A percentile compares a stretch with the other conserved stretches of the same genome.
Evolutionary conservation across 2,113 vertebrate species (phyloP).

Genomic region (Hippocampus abdominalis): DNA sequence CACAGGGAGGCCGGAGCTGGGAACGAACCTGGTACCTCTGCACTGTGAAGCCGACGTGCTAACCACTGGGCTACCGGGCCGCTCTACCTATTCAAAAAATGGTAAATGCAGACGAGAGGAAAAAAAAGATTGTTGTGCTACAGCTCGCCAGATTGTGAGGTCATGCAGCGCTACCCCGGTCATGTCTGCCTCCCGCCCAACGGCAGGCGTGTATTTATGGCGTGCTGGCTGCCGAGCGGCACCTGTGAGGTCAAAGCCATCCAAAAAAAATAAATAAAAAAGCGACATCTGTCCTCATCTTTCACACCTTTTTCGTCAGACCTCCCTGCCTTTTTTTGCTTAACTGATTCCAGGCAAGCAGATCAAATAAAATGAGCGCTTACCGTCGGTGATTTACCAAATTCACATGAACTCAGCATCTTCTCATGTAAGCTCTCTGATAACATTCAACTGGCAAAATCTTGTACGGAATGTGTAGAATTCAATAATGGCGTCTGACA

Average conservation of each 20-base stretch:
- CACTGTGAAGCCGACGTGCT: no score
- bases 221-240: slow-evolving; percentile 65
- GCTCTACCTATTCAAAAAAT: neutral
- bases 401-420: slow-evolving; percentile 21
- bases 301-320: slow-evolving; percentile 68
- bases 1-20: no score
- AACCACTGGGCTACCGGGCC: no score
- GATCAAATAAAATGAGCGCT: slow-evolving; percentile 52
- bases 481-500: slow-evolving; percentile 17
- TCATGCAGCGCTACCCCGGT: slow-evolving; percentile 64
- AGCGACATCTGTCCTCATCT: slow-evolving; percentile 70
- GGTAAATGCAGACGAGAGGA: neutral
- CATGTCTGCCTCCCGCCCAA: slow-evolving; percentile 66
- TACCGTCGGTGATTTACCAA: slow-evolving; percentile 23
- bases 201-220: slow-evolving; percentile 69
- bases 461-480: slow-evolving; percentile 38
- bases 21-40: no score
- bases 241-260: slow-evolving; percentile 69
- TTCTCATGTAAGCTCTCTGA: slow-evolving; percentile 18
- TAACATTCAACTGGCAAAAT: slow-evolving; percentile 37
- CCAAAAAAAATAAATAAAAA: slow-evolving; percentile 66
- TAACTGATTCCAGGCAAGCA: slow-evolving; percentile 39
- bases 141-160: slow-evolving; percentile 67
- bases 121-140: slow-evolving; percentile 28
- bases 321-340: slow-evolving; percentile 56